A percentile compares a stretch with the other conserved stretches of the same genome.
phyloP scores from a whole-genome alignment of 2,113 vertebrate genomes.

The Dunckerocampus dactyliophorus region DNA sequence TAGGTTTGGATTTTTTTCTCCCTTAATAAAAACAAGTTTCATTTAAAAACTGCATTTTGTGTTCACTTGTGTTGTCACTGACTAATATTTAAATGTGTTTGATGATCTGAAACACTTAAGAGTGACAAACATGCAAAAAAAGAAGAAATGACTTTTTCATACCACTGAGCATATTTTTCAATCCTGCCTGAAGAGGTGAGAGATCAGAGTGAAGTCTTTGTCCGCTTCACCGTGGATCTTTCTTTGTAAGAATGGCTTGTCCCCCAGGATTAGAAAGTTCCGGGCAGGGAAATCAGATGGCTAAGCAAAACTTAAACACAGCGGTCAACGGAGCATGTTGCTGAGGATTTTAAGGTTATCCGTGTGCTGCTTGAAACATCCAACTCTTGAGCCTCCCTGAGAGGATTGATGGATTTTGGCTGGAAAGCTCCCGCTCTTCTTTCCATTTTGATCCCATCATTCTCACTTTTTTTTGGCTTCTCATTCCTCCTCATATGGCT shows the following conservation, averaged over 20 bases:
- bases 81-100: too few relatives aligned
- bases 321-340: not conserved
- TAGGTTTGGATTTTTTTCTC: too few relatives aligned
- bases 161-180: not conserved
- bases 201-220: not conserved
- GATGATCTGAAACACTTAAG: too few relatives aligned
- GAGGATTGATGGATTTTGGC: not conserved
- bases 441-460: not conserved
- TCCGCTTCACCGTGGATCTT: too few relatives aligned
- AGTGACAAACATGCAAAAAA: too few relatives aligned
- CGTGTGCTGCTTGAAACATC: not conserved
- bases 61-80: too few relatives aligned
- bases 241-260: not conserved
- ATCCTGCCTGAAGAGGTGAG: conserved; percentile 1
- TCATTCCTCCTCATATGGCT: not conserved
- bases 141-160: too few relatives aligned
- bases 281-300: not conserved
- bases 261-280: not conserved
- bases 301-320: not conserved
- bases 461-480: not conserved
- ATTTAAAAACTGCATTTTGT: too few relatives aligned
- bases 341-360: not conserved
- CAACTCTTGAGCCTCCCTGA: not conserved
- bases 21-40: too few relatives aligned
- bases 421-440: not conserved